Base-by-base conservation (phyloP, 2,797 vertebrate species). In the Erethizon dorsatum region DNA sequence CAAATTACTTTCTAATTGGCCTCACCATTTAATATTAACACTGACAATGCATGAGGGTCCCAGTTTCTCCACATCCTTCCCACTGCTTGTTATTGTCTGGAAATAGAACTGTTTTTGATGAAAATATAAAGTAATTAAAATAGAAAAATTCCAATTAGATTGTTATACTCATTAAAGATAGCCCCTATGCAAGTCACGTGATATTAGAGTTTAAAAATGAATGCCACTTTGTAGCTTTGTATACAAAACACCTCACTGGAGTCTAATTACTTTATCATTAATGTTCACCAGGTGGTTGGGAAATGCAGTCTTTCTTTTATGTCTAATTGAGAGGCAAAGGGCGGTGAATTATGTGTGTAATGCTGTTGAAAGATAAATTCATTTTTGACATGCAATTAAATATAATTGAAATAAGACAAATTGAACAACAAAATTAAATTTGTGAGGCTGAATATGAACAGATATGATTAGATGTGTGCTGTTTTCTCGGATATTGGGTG, bases 51-150 rank as follows among this genome's bases (percentile, higher is more conserved):
- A 17, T 41, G 52, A 95, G n/a, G 33, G 0, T 56, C 90, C 56
- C 67, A 50, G 28, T 26, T 88, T 89, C 54, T 78, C 63, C 67
- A 86, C 15, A 33, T 79, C 73, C 9, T 94, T 20, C 83, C 28
- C 56, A 90, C 67, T 87, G 37, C 56, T 86, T 91, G 67, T 95
- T 97, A 93, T 80, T 95, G 83, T 84, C 56, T 95, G 63, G 91
- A 69, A 88, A 86, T 37, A 85, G 50, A 77, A 83, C 90, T 97
- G 97, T 97, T 98, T 98, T 98, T 95, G 98, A 95, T 98, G 94
- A 98, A 98, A 98, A 98, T 98, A 98, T 65, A 84, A 93, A 95
- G 95, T 97, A 97, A 97, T 98, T 98, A 98, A 97, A 98, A 65
- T 45, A 97, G 88, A 98, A 97, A 73, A 92, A 96, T 98, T 98